A percentile compares a stretch with the other conserved stretches of the same genome.
These are phyloP conservation scores for Nasonia oneida DNA, from an alignment of 2,888 invertebrate species.

Conservation along the genomic window DNA sequence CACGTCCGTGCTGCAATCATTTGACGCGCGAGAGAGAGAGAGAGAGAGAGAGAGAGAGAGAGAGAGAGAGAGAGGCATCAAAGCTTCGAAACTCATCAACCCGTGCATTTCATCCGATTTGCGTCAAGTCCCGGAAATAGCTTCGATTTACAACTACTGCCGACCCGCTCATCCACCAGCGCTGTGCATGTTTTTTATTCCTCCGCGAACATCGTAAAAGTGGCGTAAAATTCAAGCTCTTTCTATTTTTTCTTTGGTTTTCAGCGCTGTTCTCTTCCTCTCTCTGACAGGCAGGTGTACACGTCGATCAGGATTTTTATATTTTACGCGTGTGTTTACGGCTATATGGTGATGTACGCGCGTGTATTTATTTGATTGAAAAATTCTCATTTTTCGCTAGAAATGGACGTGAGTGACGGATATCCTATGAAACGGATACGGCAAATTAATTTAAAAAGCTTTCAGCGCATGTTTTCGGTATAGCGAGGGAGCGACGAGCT, in stretches of 20 bases:
- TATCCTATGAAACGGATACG: not conserved
- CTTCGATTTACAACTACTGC: slow-evolving; percentile 42
- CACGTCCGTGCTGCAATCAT: slow-evolving; percentile 5
- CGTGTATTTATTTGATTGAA: not conserved
- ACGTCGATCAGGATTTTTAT: not conserved
- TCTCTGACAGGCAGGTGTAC: not conserved
- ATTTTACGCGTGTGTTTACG: not conserved
- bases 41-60: no score
- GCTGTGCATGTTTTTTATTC: not conserved
- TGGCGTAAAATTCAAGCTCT: slow-evolving; percentile 1
- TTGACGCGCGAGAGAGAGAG: not conserved
- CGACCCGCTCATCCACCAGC: not conserved
- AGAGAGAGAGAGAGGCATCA: not conserved
- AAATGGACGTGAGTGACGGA: not conserved
- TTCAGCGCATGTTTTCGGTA: not conserved
- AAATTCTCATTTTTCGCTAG: not conserved
- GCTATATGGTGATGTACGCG: not conserved
- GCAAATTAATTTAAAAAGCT: slow-evolving; percentile 11
- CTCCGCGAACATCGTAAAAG: not conserved
- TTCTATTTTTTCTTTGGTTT: not conserved
- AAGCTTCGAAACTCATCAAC: slow-evolving; percentile 19
- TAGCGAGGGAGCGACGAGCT: not conserved
- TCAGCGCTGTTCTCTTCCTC: not conserved
- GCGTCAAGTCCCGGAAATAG: slow-evolving; percentile 28
- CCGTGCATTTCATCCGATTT: slow-evolving; percentile 7